Base-by-base conservation (phyloP, 1,140 invertebrate species). In the Diachasma alloeum region DNA sequence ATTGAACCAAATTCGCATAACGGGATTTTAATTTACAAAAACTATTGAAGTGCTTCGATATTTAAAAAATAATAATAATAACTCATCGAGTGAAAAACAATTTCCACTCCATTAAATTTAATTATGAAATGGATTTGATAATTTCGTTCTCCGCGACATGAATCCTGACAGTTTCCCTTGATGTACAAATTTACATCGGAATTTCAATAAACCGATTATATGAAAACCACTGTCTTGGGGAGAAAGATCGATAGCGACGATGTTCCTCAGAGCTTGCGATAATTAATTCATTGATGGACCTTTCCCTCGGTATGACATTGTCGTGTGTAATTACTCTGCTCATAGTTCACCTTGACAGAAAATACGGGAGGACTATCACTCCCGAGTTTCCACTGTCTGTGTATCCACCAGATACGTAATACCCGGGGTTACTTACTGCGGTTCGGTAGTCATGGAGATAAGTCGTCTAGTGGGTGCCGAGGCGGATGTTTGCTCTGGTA, bases 401-500 rank as follows among this genome's bases (percentile, higher is more conserved):
- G 19, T 56, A 72, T 72, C 42, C 68, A 44, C 24, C 26, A 56
- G 48, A 76, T 76, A 70, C 67, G 46, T 66, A 46, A 36, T 69
- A 19, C 63, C 22, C 36, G 31, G 44, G 42, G 68, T 36, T 31
- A 22, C 74, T 56, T 56, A 56, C 19, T 56, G 19, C n/a, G 19
- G 48, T 56, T 31, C 36, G 37, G 24, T 76, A 59, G 74, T 71
- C 67, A 63, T 71, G 74, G 63, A 69, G 67, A 76, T 76, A 71
- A 71, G 69, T 76, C 74, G 24, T 63, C 24, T 63, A 63, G 31
- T 31, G 44, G 63, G 42, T 17, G 24, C 37, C 19, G 56, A 53
- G 74, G 68, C 2, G n/a, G 68, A 42, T 75, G 67, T 75, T 75
- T 75, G 44, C 74, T 75, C 74, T 69, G 74, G 63, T 75, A 75